These are phyloP conservation scores for Ochropleura leucogaster DNA, from an alignment of 2,888 invertebrate genomes.

Conservation along the genomic window DNA sequence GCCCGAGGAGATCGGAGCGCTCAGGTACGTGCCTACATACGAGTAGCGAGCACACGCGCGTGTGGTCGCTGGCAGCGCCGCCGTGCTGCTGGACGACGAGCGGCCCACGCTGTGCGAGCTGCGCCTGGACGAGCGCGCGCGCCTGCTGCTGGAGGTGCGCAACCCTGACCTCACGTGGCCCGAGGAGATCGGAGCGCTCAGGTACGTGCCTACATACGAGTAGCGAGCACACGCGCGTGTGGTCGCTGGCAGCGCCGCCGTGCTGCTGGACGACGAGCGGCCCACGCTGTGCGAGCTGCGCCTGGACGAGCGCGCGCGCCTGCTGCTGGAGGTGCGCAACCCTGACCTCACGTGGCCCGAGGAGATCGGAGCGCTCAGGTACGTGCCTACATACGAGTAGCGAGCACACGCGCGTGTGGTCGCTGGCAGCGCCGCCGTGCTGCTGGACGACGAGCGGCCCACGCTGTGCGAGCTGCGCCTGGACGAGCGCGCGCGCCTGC, in stretches of 20 bases:
- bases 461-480: too few relatives aligned
- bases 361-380: conserved; percentile 94
- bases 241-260: too few relatives aligned
- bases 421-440: too few relatives aligned
- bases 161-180: conserved; percentile 39
- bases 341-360: conserved; percentile 74
- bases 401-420: conserved; percentile 93
- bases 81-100: too few relatives aligned
- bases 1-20: conserved; percentile 93
- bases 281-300: too few relatives aligned
- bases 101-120: too few relatives aligned
- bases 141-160: conserved; percentile 30
- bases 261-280: too few relatives aligned
- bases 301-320: conserved; percentile 89
- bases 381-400: conserved; percentile 68
- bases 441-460: too few relatives aligned
- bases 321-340: conserved; percentile 34
- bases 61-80: too few relatives aligned
- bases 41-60: too few relatives aligned
- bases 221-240: too few relatives aligned
- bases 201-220: conserved; percentile 73
- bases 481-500: conserved; percentile 89
- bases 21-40: conserved; percentile 82
- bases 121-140: conserved; percentile 89
- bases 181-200: conserved; percentile 94